Base-by-base conservation (phyloP, 2,888 invertebrate genomes). In the Anarsia innoxiella region DNA sequence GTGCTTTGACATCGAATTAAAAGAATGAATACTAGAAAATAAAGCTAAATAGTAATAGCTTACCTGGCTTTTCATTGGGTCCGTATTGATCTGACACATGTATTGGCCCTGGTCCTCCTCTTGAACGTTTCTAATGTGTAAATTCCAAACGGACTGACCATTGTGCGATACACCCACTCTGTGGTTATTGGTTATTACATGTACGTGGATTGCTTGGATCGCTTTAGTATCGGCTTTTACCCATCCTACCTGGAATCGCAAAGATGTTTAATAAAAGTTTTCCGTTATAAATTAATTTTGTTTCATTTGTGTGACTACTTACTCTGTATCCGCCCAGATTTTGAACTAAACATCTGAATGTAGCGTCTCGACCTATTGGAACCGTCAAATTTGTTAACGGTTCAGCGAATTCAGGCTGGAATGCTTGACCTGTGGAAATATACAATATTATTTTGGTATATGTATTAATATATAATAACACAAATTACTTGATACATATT, bases 11-110 rank as follows among this genome's bases (percentile, higher is more conserved):
- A 0, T 75, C 70, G 3, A 75, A 74, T 45, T 77, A 53, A 57
- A n/a, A n/a, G n/a, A n/a, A n/a, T n/a, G n/a, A n/a, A n/a, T n/a
- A n/a, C n/a, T n/a, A n/a, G n/a, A n/a, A n/a, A n/a, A n/a, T n/a
- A n/a, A n/a, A n/a, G n/a, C n/a, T n/a, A n/a, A n/a, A n/a, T n/a
- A n/a, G n/a, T n/a, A n/a, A n/a, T n/a, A 13, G n/a, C 35, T 77
- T 82, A 96, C 93, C 90, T 95, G 96, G 73, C 93, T 94, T 77
- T 93, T 93, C 96, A 96, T 96, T 0, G 96, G 96, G 77, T 95
- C 94, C 12, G 96, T 96, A 84, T 96, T 96, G 61, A 96, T 91
- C 83, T 96, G 96, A 76, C 96, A 96, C 95, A 95, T 95, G 80
- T 96, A 96, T 53, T 91, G 89, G 16, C 96, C 96, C 32, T 91